Evolutionary conservation across 2,113 vertebrate genomes (phyloP), one percentile per base, ranked within the genome.

Genomic region (Pheucticus melanocephalus): DNA sequence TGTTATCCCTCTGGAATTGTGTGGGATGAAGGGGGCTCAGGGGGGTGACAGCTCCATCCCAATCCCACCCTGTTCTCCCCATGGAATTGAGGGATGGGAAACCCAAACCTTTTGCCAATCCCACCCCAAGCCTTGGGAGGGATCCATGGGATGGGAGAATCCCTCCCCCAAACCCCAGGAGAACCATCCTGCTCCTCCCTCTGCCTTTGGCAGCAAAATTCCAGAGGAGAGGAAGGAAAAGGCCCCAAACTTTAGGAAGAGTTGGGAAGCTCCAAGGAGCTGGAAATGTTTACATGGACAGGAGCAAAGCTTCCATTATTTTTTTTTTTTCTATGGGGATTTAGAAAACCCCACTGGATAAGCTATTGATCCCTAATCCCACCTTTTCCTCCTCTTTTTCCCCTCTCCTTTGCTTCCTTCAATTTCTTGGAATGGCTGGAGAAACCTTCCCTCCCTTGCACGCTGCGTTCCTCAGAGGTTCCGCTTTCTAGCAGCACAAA

Each of bases 251-350:
- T 39, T 15, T 11, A 16, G 87, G 86, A 88, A 73, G 57, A 16
- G 66, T 63, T 44, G 5, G 57, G 88, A 23, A 84, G 84, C 92
- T 51, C 10, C 66, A 9, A 79, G 70, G 56, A 68, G 93, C 70
- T 82, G 88, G 28, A 73, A 64, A 76, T 96, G 97, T 97, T 98
- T 97, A 97, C 97, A 96, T 75, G 89, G 93, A 92, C 39, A 92
- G 96, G 96, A 95, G 86, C 86, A 50, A 79, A 92, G 80, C 48
- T 90, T 86, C 94, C 89, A 23, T 88, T 88, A 18, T 30, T 51
- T 28, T 51, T 87, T 88, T 53, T 88, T 53, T 53, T 53, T 30
- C 75, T 47, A 11, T 33, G 93, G 92, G 95, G 66, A 47, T 33
- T 47, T 89, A 66, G n/a, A 53, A 54, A 83, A 11, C 86, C 93